These are phyloP conservation scores for Aphelenchoides fujianensis DNA, from an alignment of 1,140 invertebrate species.

Conservation along the genomic window DNA sequence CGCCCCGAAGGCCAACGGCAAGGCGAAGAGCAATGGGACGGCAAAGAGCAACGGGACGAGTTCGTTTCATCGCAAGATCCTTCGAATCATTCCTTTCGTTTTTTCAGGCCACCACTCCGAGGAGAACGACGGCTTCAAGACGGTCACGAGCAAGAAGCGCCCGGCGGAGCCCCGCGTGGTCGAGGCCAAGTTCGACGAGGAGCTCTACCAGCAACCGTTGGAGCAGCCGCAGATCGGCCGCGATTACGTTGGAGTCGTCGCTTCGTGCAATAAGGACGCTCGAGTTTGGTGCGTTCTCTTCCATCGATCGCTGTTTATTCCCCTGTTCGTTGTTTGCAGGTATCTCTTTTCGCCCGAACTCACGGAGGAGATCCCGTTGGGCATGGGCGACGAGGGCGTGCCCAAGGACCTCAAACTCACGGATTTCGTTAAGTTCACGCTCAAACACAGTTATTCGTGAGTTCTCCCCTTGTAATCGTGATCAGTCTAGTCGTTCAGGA, in stretches of 20 bases:
- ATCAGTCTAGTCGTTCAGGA: background rate
- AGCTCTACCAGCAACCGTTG: background rate
- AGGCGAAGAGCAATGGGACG: background rate
- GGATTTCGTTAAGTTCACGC: background rate
- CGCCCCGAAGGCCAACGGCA: background rate
- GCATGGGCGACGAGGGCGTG: background rate
- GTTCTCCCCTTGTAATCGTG: background rate
- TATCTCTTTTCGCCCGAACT: background rate
- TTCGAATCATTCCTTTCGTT: too few species aligned
- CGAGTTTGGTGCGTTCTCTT: background rate
- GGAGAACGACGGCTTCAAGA: constrained; percentile 1
- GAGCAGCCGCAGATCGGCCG: background rate
- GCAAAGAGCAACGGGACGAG: too few species aligned
- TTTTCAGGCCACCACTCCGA: background rate
- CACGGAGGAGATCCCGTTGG: background rate
- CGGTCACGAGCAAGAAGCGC: background rate
- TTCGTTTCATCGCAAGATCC: too few species aligned
- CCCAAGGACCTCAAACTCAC: background rate
- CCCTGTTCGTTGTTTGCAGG: background rate
- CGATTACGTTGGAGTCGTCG: background rate
- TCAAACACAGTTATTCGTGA: background rate
- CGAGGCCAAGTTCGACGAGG: background rate
- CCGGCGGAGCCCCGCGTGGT: background rate
- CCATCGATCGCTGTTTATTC: background rate
- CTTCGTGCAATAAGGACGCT: background rate